Evolutionary conservation across 2,797 vertebrate species (phyloP).

Genomic region (Pyrocephalus nanus): DNA sequence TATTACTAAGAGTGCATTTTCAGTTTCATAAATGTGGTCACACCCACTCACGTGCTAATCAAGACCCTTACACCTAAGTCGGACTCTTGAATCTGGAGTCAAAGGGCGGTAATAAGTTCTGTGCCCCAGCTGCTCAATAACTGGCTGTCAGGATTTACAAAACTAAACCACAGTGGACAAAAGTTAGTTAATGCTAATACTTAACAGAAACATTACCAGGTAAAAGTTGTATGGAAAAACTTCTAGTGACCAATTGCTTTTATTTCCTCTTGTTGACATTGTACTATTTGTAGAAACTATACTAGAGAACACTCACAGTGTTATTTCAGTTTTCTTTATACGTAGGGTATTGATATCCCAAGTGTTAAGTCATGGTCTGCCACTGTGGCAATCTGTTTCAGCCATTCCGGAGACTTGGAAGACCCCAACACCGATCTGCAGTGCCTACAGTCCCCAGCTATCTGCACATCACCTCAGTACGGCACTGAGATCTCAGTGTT

Average conservation of each 20-base stretch:
- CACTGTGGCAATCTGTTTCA: background rate
- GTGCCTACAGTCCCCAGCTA: background rate
- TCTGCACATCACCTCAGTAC: background rate
- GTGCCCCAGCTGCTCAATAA: background rate
- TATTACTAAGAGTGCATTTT: background rate
- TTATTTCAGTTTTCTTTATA: background rate
- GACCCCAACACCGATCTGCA: rapidly evolving
- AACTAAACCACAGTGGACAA: background rate
- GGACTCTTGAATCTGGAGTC: background rate
- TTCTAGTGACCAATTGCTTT: background rate
- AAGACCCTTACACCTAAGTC: background rate
- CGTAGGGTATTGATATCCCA: background rate
- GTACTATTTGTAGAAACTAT: background rate
- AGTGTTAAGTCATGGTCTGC: background rate
- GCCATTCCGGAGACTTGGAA: background rate
- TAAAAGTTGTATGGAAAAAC: background rate
- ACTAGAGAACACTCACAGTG: background rate
- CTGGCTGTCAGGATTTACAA: background rate
- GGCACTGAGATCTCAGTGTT: background rate
- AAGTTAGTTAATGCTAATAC: background rate
- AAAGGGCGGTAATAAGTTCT: background rate
- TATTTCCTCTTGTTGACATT: background rate
- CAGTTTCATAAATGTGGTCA: background rate
- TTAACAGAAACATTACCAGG: background rate
- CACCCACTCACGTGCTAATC: background rate